Evolutionary conservation across 1,140 invertebrate species (phyloP).

Genomic region (Diabrotica undecimpunctata): DNA sequence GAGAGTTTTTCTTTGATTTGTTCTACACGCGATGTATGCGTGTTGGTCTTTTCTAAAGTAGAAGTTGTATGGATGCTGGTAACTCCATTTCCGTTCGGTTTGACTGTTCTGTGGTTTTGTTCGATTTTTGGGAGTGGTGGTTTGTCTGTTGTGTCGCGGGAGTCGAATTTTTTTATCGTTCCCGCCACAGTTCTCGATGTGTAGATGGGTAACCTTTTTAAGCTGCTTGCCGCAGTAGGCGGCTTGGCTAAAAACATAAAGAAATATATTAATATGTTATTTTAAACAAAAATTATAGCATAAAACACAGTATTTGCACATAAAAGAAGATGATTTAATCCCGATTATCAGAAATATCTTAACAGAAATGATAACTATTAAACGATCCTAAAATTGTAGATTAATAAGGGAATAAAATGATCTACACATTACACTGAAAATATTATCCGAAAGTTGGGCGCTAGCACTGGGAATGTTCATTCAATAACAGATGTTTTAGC

Average conservation of each 20-base stretch:
- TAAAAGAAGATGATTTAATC: neutral
- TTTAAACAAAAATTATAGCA: neutral
- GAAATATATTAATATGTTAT: conserved; percentile 11
- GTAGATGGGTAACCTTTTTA: conserved; percentile 38
- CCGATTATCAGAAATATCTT: too few species aligned
- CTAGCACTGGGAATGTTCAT: too few species aligned
- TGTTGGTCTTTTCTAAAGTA: neutral
- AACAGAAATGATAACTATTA: too few species aligned
- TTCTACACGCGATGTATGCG: conserved; percentile 13
- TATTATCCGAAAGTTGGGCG: too few species aligned
- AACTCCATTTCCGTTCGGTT: neutral
- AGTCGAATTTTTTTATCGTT: conserved; percentile 42
- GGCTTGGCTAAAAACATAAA: conserved; percentile 33
- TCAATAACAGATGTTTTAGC: too few species aligned
- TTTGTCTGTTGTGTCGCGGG: conserved; percentile 9
- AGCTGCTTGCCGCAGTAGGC: conserved; percentile 35
- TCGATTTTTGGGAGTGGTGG: neutral
- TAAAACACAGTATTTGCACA: neutral
- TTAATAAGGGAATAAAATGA: too few species aligned
- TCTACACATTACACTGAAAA: too few species aligned
- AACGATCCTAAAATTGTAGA: too few species aligned
- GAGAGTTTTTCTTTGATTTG: conserved; percentile 14
- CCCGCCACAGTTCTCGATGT: conserved; percentile 39
- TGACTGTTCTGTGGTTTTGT: neutral
- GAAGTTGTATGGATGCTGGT: neutral